Evolutionary conservation across 2,888 invertebrate genomes (phyloP).

Genomic region (Amphipoea lucens): DNA sequence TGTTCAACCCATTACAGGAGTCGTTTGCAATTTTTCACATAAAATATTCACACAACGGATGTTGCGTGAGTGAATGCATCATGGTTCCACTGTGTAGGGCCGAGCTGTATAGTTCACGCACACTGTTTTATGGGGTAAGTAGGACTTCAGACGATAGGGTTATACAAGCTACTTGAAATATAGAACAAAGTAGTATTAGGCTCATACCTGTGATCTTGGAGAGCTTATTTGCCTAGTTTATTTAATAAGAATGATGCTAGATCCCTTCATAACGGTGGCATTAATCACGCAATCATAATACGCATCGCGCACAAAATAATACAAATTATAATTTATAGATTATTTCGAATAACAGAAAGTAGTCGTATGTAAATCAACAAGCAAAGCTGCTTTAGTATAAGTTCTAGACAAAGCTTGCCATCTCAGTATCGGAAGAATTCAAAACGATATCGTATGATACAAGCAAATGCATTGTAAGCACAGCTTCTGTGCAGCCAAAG

Average conservation of each 20-base stretch:
- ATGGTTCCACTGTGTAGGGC: slow-evolving; percentile 26
- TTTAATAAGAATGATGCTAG: neutral
- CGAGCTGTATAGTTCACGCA: slow-evolving; percentile 30
- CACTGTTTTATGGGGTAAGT: slow-evolving; percentile 43
- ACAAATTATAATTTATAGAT: too few relatives aligned
- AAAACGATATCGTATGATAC: slow-evolving; percentile 2
- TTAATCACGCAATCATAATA: neutral
- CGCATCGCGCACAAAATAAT: neutral
- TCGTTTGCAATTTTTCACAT: slow-evolving; percentile 81
- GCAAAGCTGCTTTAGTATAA: too few relatives aligned
- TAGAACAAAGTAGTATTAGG: neutral
- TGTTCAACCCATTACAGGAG: slow-evolving; percentile 50
- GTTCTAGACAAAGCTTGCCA: neutral
- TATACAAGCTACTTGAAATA: neutral
- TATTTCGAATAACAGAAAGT: neutral
- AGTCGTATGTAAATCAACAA: neutral
- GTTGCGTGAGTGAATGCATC: slow-evolving; percentile 75
- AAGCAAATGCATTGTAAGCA: slow-evolving; percentile 19
- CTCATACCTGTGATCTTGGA: slow-evolving; percentile 7
- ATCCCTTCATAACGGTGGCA: neutral
- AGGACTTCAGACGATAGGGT: slow-evolving; percentile 29
- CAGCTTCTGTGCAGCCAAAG: slow-evolving; percentile 25
- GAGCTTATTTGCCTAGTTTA: neutral
- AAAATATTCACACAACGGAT: slow-evolving; percentile 79
- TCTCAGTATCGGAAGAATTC: slow-evolving; percentile 1